A percentile compares a stretch with the other conserved stretches of the same genome.
Evolutionary conservation across 2,888 invertebrate species (phyloP).

Genomic region (Megalurothrips usitatus): DNA sequence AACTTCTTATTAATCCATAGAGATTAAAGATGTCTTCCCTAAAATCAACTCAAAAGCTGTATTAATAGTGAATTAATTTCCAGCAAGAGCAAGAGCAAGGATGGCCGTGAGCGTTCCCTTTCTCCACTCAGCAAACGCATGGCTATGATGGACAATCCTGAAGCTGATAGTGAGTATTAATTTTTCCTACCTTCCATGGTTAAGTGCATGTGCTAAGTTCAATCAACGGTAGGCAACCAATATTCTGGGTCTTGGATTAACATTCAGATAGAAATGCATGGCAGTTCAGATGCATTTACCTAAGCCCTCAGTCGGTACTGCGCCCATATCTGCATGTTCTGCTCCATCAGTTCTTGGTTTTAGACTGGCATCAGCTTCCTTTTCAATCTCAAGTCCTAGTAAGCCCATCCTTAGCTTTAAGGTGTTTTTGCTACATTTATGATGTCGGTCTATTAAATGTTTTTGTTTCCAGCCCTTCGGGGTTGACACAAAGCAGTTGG

Average conservation of each 20-base stretch:
- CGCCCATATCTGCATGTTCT: not conserved
- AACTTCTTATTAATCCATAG: not conserved
- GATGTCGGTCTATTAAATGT: no score
- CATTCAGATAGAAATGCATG: slow-evolving; percentile 33
- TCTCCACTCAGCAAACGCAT: slow-evolving; percentile 80
- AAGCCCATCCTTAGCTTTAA: no score
- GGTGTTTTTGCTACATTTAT: no score
- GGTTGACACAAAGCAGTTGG: no score
- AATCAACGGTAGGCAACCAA: not conserved
- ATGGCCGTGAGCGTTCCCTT: slow-evolving; percentile 56
- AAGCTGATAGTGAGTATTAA: slow-evolving; percentile 42
- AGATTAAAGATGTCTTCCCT: slow-evolving; percentile 32
- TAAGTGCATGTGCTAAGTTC: not conserved
- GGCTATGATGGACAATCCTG: slow-evolving; percentile 63
- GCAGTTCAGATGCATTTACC: slow-evolving; percentile 28
- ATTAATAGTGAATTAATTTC: slow-evolving; percentile 33
- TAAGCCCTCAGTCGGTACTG: not conserved
- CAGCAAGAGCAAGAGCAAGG: slow-evolving; percentile 48
- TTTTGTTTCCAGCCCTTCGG: no score
- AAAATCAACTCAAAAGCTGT: slow-evolving; percentile 34
- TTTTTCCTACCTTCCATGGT: not conserved
- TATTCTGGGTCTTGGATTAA: slow-evolving; percentile 28
- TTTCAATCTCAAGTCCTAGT: no score
- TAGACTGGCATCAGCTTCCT: no score
- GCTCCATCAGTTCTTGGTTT: not conserved